phyloP scores from a whole-genome alignment of 2,888 invertebrate species.

The Choreutis nemorana region DNA sequence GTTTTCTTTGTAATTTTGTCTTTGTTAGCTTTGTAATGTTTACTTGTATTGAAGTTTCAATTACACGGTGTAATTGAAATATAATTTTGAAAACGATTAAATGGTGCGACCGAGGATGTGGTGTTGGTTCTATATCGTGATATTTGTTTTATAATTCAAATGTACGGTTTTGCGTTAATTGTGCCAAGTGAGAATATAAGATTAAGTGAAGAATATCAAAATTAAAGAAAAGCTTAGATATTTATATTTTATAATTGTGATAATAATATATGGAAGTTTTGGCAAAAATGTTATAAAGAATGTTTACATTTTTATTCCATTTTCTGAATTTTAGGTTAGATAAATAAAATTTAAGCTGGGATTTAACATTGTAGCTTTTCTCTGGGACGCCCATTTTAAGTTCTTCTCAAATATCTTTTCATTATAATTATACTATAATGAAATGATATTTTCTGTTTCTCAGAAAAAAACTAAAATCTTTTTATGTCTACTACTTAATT shows the following conservation, averaged over 20 bases:
- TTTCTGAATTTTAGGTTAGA: constrained; percentile 36
- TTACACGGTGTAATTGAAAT: constrained; percentile 23
- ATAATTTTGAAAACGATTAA: constrained; percentile 27
- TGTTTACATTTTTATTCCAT: constrained; percentile 42
- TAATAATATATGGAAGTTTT: constrained; percentile 64
- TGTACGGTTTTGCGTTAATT: constrained; percentile 58
- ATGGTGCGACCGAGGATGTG: constrained; percentile 33
- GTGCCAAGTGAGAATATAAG: constrained; percentile 65
- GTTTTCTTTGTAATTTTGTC: constrained; percentile 62
- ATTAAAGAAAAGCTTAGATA: constrained; percentile 56
- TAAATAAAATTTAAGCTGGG: constrained; percentile 17
- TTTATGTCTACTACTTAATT: no score
- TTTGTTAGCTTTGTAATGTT: constrained; percentile 62
- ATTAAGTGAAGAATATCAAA: constrained; percentile 64
- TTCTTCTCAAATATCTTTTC: no score
- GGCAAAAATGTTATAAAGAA: constrained; percentile 39
- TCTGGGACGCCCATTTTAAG: no score
- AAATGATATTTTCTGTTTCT: no score
- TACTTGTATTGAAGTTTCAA: constrained; percentile 36
- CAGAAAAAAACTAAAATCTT: no score
- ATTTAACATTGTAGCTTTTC: no score
- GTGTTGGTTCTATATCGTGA: constrained; percentile 35
- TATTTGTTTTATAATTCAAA: constrained; percentile 43
- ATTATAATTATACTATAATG: no score
- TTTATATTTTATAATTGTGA: constrained; percentile 60